phyloP scores from a whole-genome alignment of 64 coral and sea anemone genomes.

The Montipora efflorescens region DNA sequence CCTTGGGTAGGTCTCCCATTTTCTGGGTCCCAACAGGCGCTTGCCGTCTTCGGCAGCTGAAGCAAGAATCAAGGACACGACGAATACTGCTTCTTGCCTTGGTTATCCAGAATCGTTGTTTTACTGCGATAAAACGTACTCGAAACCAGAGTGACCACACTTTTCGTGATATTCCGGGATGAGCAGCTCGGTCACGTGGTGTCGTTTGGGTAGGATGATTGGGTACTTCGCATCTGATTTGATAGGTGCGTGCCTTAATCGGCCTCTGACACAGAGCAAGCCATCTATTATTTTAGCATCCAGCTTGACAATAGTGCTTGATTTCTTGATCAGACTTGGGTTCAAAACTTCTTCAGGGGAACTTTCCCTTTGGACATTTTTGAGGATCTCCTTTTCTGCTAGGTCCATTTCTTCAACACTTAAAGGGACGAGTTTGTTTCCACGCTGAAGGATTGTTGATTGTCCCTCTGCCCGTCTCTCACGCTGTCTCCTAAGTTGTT shows the following conservation, averaged over 20 bases:
- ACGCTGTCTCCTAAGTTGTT: neutral
- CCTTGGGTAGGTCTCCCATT: too few relatives aligned
- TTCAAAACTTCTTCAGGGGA: neutral
- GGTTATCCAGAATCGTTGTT: too few relatives aligned
- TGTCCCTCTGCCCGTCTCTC: too few relatives aligned
- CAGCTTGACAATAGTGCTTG: neutral
- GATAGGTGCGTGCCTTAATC: constrained; percentile 36
- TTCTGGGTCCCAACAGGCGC: too few relatives aligned
- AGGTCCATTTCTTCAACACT: neutral
- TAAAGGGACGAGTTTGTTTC: neutral
- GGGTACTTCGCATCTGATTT: neutral
- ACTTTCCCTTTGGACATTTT: neutral
- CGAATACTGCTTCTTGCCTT: too few relatives aligned
- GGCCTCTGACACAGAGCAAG: neutral
- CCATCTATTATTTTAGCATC: neutral
- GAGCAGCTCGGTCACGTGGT: too few relatives aligned
- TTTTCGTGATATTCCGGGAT: too few relatives aligned
- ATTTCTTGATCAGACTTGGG: neutral
- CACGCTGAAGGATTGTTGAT: neutral
- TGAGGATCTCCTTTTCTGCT: neutral
- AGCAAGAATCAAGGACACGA: too few relatives aligned
- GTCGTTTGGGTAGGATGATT: neutral
- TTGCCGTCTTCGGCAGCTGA: too few relatives aligned
- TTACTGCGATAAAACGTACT: too few relatives aligned
- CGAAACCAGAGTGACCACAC: too few relatives aligned